Base-by-base conservation (phyloP, 2,888 invertebrate species). In the Baccha elongata region DNA sequence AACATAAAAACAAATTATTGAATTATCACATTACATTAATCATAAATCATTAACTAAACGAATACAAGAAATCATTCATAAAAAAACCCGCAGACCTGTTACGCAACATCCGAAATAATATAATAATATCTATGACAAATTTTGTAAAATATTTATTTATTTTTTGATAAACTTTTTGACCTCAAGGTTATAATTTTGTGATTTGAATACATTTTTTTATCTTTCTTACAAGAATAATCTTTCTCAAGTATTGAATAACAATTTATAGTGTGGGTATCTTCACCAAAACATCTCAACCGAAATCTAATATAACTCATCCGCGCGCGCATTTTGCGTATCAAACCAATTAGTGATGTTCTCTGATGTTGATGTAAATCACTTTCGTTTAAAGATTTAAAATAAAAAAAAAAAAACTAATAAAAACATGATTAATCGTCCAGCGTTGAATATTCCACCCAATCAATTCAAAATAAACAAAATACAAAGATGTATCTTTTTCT, bases 331-430 rank as follows among this genome's bases (percentile, higher is more conserved):
- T 76, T 23, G 19, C 68, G 68, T 55, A 48, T 65, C 75, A 71
- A 55, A 23, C 69, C 69, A 81, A 75, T 81, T 75, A 81, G 65
- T 60, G 55, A 50, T 46, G 26, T 37, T 13, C 64, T 19, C 53
- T 17, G 37, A 55, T 64, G 53, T 29, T 58, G 26, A 21, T 52
- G 26, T 72, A 67, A 67, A 78, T 67, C 78, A 67, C 40, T 72
- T 72, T 52, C 42, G 19, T 58, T 71, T 68, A 15, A 32, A 50
- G 48, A 50, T 65, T 35, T 23, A 8, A 13, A 35, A 35, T 35
- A 35, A 42, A 15, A 23, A 40, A 42, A 35, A 13, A 32, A 29
- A n/a, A 67, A 52, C n/a, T n/a, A 8, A 10, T 17, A 11, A 21
- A 26, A n/a, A 15, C 40, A 62, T 64, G 75, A 81, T 81, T 75